Conservation (phyloP, 2,888 invertebrate genomes). For the Drosophila borealis region DNA sequence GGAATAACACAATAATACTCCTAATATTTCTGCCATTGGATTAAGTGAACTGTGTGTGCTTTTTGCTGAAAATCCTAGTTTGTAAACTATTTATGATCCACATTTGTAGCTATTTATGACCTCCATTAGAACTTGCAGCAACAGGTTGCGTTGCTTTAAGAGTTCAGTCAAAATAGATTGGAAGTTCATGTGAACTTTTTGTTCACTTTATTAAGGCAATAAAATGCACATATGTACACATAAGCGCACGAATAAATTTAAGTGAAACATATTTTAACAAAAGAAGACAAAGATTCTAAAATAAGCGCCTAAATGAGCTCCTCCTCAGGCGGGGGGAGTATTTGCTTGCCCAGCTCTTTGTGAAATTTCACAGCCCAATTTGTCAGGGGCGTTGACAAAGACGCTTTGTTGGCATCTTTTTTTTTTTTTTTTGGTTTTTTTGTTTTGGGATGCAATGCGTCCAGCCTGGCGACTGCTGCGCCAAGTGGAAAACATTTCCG, state of each 20-base stretch:
- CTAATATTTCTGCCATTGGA: no score
- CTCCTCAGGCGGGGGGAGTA: background rate
- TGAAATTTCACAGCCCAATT: conserved; percentile 69
- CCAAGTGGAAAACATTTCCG: conserved; percentile 79
- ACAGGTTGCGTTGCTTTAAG: no score
- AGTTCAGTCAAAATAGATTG: no score
- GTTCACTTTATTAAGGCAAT: background rate
- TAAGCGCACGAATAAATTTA: conserved; percentile 2
- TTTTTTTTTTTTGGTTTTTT: no score
- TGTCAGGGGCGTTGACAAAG: conserved; percentile 78
- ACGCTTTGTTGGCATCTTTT: conserved; percentile 62
- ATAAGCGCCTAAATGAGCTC: conserved; percentile 22
- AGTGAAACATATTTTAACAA: conserved; percentile 7
- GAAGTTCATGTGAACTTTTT: background rate
- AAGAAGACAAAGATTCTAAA: conserved; percentile 19
- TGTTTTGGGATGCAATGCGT: background rate
- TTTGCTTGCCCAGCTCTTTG: conserved; percentile 36
- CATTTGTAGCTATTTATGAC: no score
- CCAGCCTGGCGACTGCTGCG: conserved; percentile 46
- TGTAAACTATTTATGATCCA: no score
- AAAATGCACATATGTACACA: background rate
- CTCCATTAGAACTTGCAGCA: no score
- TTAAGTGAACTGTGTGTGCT: no score
- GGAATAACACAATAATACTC: no score
- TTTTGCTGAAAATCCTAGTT: no score